Conservation (phyloP, 2,888 invertebrate species). For the Calameuta filiformis region DNA sequence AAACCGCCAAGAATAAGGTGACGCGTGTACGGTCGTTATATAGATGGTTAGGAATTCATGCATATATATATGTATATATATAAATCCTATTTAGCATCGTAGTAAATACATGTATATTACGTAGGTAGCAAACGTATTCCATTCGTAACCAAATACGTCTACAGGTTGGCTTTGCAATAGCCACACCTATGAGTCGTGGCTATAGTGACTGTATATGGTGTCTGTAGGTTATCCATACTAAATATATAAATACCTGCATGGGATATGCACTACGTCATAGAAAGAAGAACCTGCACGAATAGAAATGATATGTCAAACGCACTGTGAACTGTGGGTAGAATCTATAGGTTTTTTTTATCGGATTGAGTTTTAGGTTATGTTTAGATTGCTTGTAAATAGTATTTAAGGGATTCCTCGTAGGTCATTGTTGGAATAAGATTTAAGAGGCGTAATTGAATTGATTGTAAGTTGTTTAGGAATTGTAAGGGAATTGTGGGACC, state of each 20-base stretch:
- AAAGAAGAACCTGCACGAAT: not conserved
- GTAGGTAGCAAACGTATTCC: conserved; percentile 44
- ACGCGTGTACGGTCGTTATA: not conserved
- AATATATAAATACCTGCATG: not conserved
- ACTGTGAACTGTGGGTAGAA: not conserved
- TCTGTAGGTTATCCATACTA: not conserved
- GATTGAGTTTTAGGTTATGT: not conserved
- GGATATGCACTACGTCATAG: not conserved
- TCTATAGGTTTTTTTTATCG: not conserved
- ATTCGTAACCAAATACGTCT: conserved; percentile 60
- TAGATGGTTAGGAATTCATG: conserved; percentile 10
- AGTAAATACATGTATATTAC: not conserved
- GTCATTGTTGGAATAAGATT: not conserved
- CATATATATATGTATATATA: conserved; percentile 20
- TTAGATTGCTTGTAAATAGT: not conserved
- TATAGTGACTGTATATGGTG: not conserved
- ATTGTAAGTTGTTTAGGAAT: not conserved
- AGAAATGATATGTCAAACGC: not conserved
- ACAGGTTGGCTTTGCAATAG: conserved; percentile 27
- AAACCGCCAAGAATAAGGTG: not conserved
- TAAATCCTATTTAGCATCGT: not conserved
- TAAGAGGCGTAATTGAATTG: not conserved
- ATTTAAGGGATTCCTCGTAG: not conserved
- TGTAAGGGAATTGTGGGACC: not conserved
- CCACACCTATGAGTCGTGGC: conserved; percentile 39